Conservation (phyloP, 2,888 invertebrate genomes). For the Volucella bombylans region DNA sequence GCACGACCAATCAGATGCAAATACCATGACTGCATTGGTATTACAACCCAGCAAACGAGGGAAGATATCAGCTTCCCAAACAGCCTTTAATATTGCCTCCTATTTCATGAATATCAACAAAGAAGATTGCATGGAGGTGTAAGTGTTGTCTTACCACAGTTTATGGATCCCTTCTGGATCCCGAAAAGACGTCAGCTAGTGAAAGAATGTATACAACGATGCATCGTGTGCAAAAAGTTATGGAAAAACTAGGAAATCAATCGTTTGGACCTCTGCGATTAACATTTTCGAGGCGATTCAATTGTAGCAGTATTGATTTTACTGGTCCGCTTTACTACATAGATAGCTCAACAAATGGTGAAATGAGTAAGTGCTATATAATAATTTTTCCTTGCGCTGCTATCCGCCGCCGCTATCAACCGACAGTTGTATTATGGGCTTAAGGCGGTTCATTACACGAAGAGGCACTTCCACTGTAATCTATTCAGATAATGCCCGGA, state of each 20-base stretch:
- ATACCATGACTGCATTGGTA: neutral
- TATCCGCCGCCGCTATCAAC: slow-evolving; percentile 9
- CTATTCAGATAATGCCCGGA: slow-evolving; percentile 42
- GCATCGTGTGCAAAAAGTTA: slow-evolving; percentile 16
- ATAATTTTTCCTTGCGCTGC: slow-evolving; percentile 38
- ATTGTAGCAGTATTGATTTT: slow-evolving; percentile 26
- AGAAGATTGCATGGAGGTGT: neutral
- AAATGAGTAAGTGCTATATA: slow-evolving; percentile 31
- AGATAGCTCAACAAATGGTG: slow-evolving; percentile 3
- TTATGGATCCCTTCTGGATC: slow-evolving; percentile 16
- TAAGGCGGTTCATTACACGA: slow-evolving; percentile 43
- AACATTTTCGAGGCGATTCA: slow-evolving; percentile 25
- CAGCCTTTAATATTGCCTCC: slow-evolving; percentile 27
- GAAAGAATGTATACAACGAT: slow-evolving; percentile 12
- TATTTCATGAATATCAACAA: slow-evolving; percentile 20
- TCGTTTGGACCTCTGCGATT: slow-evolving; percentile 27
- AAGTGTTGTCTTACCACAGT: too few species aligned
- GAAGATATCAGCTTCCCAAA: neutral
- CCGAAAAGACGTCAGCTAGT: neutral
- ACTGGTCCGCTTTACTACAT: slow-evolving; percentile 27
- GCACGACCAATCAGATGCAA: neutral
- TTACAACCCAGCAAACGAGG: neutral
- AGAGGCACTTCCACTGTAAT: slow-evolving; percentile 26
- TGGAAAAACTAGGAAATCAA: neutral
- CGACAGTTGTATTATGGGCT: slow-evolving; percentile 26